Evolutionary conservation across 2,797 vertebrate genomes (phyloP), one percentile per base, ranked within the genome.

Genomic region (Orientallactaga sibirica): DNA sequence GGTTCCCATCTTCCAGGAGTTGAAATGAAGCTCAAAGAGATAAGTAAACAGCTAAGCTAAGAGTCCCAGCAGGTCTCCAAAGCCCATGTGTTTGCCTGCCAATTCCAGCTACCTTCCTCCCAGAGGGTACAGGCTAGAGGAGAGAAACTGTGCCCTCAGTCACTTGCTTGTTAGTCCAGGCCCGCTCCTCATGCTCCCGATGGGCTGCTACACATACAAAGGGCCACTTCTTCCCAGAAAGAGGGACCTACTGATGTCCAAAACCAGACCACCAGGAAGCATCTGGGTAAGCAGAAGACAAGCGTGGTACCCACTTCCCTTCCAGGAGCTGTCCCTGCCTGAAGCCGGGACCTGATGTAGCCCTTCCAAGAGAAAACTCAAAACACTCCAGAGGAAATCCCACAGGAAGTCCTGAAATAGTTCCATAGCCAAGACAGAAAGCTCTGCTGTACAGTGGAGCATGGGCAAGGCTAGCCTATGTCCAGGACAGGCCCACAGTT

Each of bases 311-410:
- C 70, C 58, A 16, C 25, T 81, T 37, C 24, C 66, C 61, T 92
- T 93, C 89, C 1, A 14, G 0, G 84, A 86, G 33, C 55, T 20
- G 15, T 22, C 55, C 62, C 66, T 86, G 74, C 37, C 37, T 61
- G 20, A 62, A 61, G 33, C 74, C 43, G 76, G 73, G 68, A 92
- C 73, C 86, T 66, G 43, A 71, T n/a, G 37, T 87, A 90, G 80
- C 71, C 37, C 43, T 14, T 78, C 55, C 73, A 37, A 87, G 88
- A 71, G 73, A 92, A 96, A 96, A 83, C 68, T 88, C 92, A 88
- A 74, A 83, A 96, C 94, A 73, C 61, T 67, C 64, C 74, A 91
- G 55, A 95, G 90, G 88, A 97, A 96, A 93, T 66, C 64, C 55
- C 77, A 77, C 86, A 82, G 37, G 85, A 96, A 95, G 90, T 77